Evolutionary conservation across 2,113 vertebrate species (phyloP).

Genomic region (Thryonomys swinderianus): DNA sequence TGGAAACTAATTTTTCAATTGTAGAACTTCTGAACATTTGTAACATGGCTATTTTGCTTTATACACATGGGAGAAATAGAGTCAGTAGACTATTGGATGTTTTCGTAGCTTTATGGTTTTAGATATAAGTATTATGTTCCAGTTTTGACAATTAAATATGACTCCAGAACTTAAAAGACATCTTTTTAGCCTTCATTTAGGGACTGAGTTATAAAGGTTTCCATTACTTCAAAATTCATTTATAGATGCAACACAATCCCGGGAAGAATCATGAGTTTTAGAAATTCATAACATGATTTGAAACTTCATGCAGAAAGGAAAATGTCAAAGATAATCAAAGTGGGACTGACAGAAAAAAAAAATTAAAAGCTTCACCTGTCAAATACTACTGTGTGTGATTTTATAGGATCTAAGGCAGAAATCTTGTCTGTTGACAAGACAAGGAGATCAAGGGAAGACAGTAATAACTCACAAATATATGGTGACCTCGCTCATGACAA

Average conservation of each 20-base stretch:
- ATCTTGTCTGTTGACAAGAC: neutral
- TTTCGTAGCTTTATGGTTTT: neutral
- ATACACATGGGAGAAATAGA: neutral
- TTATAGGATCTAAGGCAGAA: neutral
- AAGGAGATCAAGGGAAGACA: neutral
- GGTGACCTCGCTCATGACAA: too few species aligned
- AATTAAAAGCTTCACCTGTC: neutral
- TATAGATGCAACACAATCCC: neutral
- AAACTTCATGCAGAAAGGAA: neutral
- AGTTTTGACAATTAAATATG: neutral
- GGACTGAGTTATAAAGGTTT: neutral
- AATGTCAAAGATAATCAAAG: neutral
- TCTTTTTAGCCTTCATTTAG: neutral
- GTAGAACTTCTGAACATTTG: accelerated
- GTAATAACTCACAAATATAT: too few species aligned
- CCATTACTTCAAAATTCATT: neutral
- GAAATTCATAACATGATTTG: neutral
- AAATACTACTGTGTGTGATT: too few species aligned
- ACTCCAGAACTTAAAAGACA: neutral
- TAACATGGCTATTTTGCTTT: neutral
- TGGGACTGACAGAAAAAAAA: neutral
- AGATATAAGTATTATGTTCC: neutral
- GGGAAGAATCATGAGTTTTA: neutral
- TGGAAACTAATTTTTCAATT: neutral
- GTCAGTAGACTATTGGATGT: neutral